Percentiles rank a stretch among this genome's conserved stretches.
Evolutionary conservation across 2,113 vertebrate species (phyloP).

Genomic region (Tursiops truncatus): DNA sequence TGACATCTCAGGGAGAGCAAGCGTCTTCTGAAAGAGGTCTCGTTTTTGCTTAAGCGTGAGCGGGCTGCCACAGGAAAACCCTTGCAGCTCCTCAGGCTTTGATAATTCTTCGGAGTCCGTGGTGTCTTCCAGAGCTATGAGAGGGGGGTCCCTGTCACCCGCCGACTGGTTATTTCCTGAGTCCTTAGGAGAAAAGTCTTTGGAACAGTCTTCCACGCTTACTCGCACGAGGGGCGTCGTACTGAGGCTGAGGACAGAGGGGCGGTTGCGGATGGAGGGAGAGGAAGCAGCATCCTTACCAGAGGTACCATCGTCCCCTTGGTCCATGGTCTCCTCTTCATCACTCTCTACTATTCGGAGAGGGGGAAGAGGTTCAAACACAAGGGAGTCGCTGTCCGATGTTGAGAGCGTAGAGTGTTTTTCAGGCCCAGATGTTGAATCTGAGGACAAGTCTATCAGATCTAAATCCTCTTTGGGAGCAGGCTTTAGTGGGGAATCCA

Average conservation of each 20-base stretch:
- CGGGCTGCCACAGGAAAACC: constrained; percentile 85
- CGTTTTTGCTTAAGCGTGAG: constrained; percentile 96
- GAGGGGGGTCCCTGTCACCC: constrained; percentile 66
- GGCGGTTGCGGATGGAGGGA: constrained; percentile 83
- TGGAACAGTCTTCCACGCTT: constrained; percentile 93
- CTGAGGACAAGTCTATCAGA: constrained; percentile 96
- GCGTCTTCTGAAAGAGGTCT: constrained; percentile 93
- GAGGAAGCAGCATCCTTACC: constrained; percentile 68
- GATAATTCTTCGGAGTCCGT: constrained; percentile 70
- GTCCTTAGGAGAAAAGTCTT: constrained; percentile 82
- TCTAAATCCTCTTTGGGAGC: constrained; percentile 92
- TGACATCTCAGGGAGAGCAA: constrained; percentile 90
- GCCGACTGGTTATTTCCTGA: constrained; percentile 70
- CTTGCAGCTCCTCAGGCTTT: constrained; percentile 76
- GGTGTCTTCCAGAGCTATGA: constrained; percentile 74
- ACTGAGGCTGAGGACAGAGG: constrained; percentile 85
- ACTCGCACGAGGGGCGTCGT: constrained; percentile 92
- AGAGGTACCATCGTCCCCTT: constrained; percentile 77
- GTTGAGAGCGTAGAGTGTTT: constrained; percentile 95
- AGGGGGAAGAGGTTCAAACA: constrained; percentile 96
- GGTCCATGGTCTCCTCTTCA: constrained; percentile 88
- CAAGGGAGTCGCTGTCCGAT: constrained; percentile 97
- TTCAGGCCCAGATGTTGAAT: constrained; percentile 95
- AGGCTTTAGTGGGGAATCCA: constrained; percentile 84
- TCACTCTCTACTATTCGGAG: constrained; percentile 97